Base-by-base conservation (phyloP, 1,140 invertebrate species). In the Drosophila novamexicana region DNA sequence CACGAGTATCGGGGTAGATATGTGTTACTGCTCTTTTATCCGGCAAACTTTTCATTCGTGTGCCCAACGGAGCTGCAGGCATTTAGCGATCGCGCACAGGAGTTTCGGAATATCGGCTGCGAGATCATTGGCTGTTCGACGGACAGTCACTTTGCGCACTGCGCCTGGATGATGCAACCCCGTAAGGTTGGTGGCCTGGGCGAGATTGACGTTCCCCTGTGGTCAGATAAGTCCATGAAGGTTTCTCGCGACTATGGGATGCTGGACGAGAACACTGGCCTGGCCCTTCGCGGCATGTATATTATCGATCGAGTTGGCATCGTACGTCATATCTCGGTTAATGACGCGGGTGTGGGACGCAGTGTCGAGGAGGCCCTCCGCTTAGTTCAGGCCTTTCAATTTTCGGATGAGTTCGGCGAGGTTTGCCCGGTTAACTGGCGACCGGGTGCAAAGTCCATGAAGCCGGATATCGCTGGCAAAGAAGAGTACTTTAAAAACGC, bases 291-390 rank as follows among this genome's bases (percentile, higher is more conserved):
- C 75, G 99, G 98, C 2, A 94, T 99, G 1, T 99, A 99, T 92
- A 98, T 99, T 91, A 99, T 99, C 91, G 99, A 99, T 93, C 95
- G 94, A 37, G 96, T 97, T 79, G 97, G 97, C 84, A 96, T 95
- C 77, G 93, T 99, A 6, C 95, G 99, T 4, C 99, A 99, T 93
- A 96, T 99, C 64, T 99, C 98, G 22, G 95, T 99, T 77, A 99
- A 99, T 93, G 99, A 99, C 93, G 93, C 99, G 70, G 98, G 98
- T 0, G 98, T 99, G 42, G 99, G 98, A 73, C 95, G 99, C 47
- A 95, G 94, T 18, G 97, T 99, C 0, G 98, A 99, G 89, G 98
- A 99, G 93, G 97, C 97, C 2, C 93, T 99, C 18, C 94, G 98
- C 66, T 93, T 99, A 22, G 97, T 99, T 1, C 98, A 99, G 93